A percentile compares a stretch with the other conserved stretches of the same genome.
phyloP scores from a whole-genome alignment of 2,888 invertebrate genomes.

The Xestia c-nigrum region DNA sequence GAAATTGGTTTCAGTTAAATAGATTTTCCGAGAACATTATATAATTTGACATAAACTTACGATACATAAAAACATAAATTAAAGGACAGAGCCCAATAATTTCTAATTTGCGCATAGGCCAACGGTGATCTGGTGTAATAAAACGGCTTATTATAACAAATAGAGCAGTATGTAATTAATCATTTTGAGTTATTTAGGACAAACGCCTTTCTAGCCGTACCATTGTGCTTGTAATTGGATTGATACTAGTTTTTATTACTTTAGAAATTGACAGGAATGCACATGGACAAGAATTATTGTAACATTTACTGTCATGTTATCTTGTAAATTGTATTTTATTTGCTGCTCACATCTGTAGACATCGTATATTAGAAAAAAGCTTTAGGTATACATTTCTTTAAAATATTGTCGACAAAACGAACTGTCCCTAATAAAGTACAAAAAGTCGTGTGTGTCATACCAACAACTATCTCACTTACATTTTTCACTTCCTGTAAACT shows the following conservation, averaged over 20 bases:
- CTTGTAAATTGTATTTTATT: slow-evolving; percentile 6
- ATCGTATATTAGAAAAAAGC: not conserved
- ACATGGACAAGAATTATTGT: slow-evolving; percentile 23
- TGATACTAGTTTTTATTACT: slow-evolving; percentile 38
- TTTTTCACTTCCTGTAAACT: too few relatives aligned
- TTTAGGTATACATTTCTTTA: not conserved
- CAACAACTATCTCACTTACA: not conserved
- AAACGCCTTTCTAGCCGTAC: slow-evolving; percentile 27
- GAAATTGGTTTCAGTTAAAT: not conserved
- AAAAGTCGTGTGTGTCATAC: not conserved
- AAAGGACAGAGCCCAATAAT: slow-evolving; percentile 60
- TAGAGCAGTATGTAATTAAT: slow-evolving; percentile 30
- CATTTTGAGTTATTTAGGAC: slow-evolving; percentile 52
- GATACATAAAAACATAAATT: slow-evolving; percentile 37
- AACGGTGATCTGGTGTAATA: slow-evolving; percentile 54
- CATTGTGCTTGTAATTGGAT: slow-evolving; percentile 35
- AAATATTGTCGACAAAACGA: not conserved
- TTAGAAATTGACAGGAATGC: slow-evolving; percentile 24
- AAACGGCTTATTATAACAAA: slow-evolving; percentile 58
- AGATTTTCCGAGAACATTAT: slow-evolving; percentile 3
- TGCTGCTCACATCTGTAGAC: not conserved
- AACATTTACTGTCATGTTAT: slow-evolving; percentile 7
- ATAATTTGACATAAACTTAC: slow-evolving; percentile 16
- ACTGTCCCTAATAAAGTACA: not conserved
- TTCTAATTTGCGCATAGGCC: slow-evolving; percentile 68